Percentiles rank a stretch among this genome's conserved stretches.
Conservation (phyloP, 2,113 vertebrate species). For the Xenotilapia caudafasciata region DNA sequence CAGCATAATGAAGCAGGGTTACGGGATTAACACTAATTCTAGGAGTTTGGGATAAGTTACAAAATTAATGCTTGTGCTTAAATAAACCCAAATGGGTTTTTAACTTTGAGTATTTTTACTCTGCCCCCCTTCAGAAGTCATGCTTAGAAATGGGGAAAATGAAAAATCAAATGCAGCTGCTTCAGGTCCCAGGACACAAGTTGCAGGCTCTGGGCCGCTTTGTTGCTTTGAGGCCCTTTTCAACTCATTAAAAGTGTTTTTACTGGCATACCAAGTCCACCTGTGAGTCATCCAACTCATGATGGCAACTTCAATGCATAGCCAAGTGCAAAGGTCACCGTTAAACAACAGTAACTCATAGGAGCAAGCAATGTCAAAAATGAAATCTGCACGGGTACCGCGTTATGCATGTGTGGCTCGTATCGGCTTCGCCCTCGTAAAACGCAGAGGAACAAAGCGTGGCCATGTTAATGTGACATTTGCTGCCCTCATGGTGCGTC, state of each 20-base stretch:
- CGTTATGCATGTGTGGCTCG: background rate
- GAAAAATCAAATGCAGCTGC: conserved; percentile 58
- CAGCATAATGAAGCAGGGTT: background rate
- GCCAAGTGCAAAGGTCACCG: background rate
- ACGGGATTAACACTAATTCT: background rate
- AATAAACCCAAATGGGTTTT: background rate
- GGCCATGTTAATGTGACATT: background rate
- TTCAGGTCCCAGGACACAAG: background rate
- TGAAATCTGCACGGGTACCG: background rate
- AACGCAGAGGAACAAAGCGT: background rate
- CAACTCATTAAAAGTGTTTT: conserved; percentile 38
- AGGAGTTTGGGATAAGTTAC: background rate
- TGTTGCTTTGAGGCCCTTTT: conserved; percentile 11
- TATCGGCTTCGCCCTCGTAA: conserved; percentile 21
- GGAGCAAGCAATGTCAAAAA: background rate
- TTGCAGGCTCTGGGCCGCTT: conserved; percentile 8
- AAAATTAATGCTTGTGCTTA: background rate
- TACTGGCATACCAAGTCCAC: conserved; percentile 46
- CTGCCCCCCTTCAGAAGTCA: conserved; percentile 17
- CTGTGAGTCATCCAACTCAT: conserved; percentile 29
- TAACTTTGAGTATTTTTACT: background rate
- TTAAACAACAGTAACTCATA: background rate
- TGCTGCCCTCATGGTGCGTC: background rate
- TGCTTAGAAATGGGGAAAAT: conserved; percentile 36
- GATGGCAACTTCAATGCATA: conserved; percentile 5